Conservation (phyloP, 2,888 invertebrate genomes). For the Clepsis dumicolana region DNA sequence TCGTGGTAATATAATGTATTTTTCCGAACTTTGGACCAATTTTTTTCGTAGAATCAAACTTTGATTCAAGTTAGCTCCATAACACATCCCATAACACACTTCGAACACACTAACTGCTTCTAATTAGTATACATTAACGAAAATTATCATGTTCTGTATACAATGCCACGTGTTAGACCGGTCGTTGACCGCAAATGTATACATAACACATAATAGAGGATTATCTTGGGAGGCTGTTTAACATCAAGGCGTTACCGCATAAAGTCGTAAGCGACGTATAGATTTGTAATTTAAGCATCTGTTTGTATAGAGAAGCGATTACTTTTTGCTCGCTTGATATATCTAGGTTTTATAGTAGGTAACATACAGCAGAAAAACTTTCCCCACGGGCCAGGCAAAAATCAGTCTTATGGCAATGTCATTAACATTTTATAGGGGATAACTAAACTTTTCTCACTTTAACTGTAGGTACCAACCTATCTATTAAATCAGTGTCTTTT, state of each 20-base stretch:
- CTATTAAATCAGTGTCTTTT: too few relatives aligned
- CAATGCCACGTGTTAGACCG: conserved; percentile 16
- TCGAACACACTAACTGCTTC: conserved; percentile 24
- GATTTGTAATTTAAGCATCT: not conserved
- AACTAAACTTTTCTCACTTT: too few relatives aligned
- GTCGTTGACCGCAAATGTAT: conserved; percentile 31
- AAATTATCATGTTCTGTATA: conserved; percentile 21
- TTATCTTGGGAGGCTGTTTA: not conserved
- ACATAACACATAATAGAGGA: not conserved
- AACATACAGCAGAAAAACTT: too few relatives aligned
- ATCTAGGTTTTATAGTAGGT: too few relatives aligned
- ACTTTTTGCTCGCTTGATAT: not conserved
- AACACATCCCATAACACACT: conserved; percentile 25
- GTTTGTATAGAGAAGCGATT: not conserved
- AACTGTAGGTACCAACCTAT: too few relatives aligned
- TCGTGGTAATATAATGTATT: not conserved
- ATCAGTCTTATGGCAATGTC: not conserved
- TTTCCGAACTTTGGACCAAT: not conserved
- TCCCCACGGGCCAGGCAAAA: too few relatives aligned
- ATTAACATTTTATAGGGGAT: too few relatives aligned
- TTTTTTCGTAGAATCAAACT: not conserved
- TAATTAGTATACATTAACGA: conserved; percentile 16
- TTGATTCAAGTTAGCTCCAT: conserved; percentile 11
- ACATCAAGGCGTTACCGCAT: not conserved
- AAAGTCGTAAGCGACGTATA: not conserved